These are phyloP conservation scores for Acanthococcus lagerstroemiae DNA, from an alignment of 2,888 invertebrate genomes.

Conservation along the genomic window DNA sequence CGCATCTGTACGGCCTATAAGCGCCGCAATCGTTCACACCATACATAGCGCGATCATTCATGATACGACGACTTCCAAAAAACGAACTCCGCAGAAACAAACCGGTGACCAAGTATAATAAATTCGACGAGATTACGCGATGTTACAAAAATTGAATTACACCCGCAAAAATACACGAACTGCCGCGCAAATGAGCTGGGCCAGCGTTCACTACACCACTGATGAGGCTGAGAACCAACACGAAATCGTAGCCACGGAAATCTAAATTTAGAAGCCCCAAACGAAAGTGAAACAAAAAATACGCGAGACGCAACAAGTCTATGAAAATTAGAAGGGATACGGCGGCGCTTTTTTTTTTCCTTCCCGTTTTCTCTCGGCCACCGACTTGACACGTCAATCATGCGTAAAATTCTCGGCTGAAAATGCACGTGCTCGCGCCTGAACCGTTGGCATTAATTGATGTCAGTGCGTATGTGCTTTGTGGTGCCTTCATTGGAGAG, in stretches of 20 bases:
- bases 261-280: conserved; percentile 22
- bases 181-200: not conserved
- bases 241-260: conserved; percentile 23
- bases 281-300: no score
- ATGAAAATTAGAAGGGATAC: no score
- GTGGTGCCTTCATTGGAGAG: no score
- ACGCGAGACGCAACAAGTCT: no score
- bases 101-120: not conserved
- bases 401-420: no score
- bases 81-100: no score
- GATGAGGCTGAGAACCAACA: not conserved
- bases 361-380: no score
- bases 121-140: not conserved
- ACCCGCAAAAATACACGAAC: not conserved
- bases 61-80: not conserved
- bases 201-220: not conserved
- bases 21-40: conserved; percentile 46
- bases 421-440: no score
- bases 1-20: conserved; percentile 75
- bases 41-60: conserved; percentile 16
- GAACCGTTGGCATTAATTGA: no score
- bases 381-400: no score
- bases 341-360: no score
- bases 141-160: not conserved
- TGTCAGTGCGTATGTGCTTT: no score